These are phyloP conservation scores for Neuroterus valhalla DNA, from an alignment of 1,140 invertebrate genomes.

Conservation along the genomic window DNA sequence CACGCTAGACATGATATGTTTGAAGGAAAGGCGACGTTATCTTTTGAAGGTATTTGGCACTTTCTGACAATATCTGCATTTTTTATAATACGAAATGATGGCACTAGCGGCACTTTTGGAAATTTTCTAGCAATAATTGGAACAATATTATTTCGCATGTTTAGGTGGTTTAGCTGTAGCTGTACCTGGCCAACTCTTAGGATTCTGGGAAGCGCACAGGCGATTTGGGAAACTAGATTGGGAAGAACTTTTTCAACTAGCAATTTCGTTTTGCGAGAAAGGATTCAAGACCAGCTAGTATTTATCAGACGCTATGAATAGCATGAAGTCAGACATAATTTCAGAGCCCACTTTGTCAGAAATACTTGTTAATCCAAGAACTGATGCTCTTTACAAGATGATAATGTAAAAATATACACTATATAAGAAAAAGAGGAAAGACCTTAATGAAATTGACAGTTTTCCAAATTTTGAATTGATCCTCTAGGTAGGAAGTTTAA, in stretches of 20 bases:
- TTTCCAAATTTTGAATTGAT: too few species aligned
- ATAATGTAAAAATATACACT: neutral
- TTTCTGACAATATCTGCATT: too few species aligned
- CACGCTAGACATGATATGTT: constrained; percentile 80
- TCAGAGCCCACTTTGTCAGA: constrained; percentile 81
- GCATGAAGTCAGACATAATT: constrained; percentile 76
- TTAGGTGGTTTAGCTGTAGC: constrained; percentile 85
- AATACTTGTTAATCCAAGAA: constrained; percentile 81
- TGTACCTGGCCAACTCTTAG: constrained; percentile 92
- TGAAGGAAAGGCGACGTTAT: constrained; percentile 70
- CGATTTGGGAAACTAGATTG: constrained; percentile 87
- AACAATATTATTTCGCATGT: constrained; percentile 7
- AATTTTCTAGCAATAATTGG: too few species aligned
- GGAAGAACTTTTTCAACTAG: constrained; percentile 86
- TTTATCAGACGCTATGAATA: constrained; percentile 76
- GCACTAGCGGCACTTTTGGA: too few species aligned
- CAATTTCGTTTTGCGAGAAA: constrained; percentile 83
- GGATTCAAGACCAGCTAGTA: constrained; percentile 85
- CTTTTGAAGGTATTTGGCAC: constrained; percentile 63
- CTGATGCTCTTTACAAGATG: constrained; percentile 77
- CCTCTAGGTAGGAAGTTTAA: constrained; percentile 79
- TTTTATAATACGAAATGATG: too few species aligned
- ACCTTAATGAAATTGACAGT: too few species aligned
- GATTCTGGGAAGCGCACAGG: constrained; percentile 87
- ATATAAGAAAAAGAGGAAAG: too few species aligned